Conservation (phyloP, 2,888 invertebrate genomes). For the Aquatica leii region DNA sequence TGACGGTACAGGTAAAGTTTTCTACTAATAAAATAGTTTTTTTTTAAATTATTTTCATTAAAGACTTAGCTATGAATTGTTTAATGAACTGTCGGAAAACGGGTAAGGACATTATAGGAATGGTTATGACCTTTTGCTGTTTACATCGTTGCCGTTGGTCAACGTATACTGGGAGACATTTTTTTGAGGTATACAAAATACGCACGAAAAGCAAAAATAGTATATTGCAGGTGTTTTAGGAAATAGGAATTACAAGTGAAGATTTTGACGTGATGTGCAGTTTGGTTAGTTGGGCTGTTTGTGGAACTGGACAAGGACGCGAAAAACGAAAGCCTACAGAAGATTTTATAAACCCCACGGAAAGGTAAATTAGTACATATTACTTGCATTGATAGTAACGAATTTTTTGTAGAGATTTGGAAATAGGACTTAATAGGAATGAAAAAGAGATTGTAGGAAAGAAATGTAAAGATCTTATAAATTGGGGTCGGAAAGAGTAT, state of each 20-base stretch:
- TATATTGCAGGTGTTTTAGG: conserved; percentile 53
- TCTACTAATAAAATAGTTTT: conserved; percentile 19
- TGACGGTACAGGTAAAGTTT: conserved; percentile 75
- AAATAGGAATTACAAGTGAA: conserved; percentile 65
- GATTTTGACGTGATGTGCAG: conserved; percentile 81
- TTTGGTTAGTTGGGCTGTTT: conserved; percentile 90
- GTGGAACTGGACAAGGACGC: conserved; percentile 73
- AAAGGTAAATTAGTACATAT: conserved; percentile 9
- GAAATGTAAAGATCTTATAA: conserved; percentile 79
- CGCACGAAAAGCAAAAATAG: too few species aligned
- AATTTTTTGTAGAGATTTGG: conserved; percentile 47
- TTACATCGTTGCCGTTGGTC: conserved; percentile 84
- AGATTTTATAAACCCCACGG: neutral
- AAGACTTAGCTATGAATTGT: conserved; percentile 79
- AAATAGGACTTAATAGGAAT: conserved; percentile 56
- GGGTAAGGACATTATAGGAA: conserved; percentile 62
- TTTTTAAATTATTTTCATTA: conserved; percentile 33
- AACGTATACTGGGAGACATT: conserved; percentile 73
- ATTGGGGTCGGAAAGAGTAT: conserved; percentile 75
- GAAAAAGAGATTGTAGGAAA: conserved; percentile 72
- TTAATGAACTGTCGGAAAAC: conserved; percentile 61
- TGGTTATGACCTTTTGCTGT: conserved; percentile 87
- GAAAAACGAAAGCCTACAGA: conserved; percentile 48
- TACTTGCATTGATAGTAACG: neutral
- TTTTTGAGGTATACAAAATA: conserved; percentile 64